Evolutionary conservation across 2,113 vertebrate species (phyloP).

Genomic region (Nymphicus hollandicus): DNA sequence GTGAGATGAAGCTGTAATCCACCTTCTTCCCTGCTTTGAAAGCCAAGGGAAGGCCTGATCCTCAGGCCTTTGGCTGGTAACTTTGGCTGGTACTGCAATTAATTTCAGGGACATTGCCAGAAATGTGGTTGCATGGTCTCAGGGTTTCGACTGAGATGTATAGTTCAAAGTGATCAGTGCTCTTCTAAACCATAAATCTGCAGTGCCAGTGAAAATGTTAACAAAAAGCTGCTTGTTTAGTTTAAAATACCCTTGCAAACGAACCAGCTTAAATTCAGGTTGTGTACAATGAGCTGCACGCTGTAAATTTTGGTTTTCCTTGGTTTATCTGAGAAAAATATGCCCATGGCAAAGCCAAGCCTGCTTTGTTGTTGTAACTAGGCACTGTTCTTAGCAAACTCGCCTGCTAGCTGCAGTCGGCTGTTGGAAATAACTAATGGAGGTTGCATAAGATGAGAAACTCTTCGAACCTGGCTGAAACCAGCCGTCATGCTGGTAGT

Average conservation of each 20-base stretch:
- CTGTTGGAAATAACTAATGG: not conserved
- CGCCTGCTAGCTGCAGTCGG: not conserved
- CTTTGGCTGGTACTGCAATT: not conserved
- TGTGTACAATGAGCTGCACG: not conserved
- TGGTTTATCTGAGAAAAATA: constrained; percentile 13
- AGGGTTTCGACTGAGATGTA: not conserved
- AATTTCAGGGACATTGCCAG: not conserved
- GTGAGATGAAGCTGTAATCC: not conserved
- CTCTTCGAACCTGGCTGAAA: not conserved
- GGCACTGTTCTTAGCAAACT: not conserved
- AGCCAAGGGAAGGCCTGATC: not conserved
- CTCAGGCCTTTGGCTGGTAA: not conserved
- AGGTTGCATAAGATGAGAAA: constrained; percentile 21
- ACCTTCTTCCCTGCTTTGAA: not conserved
- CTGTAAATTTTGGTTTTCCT: not conserved
- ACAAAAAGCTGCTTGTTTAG: constrained; percentile 46
- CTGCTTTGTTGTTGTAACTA: constrained; percentile 13
- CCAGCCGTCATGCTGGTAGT: not conserved
- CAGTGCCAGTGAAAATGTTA: not conserved
- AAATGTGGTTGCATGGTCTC: not conserved
- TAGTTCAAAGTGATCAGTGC: not conserved
- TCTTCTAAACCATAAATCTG: constrained; percentile 23
- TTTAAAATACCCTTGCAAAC: constrained; percentile 17
- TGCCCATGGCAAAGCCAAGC: not conserved
- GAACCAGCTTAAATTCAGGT: constrained; percentile 17